These are phyloP conservation scores for Drosophila watanabei DNA, from an alignment of 1,140 invertebrate species.

Conservation along the genomic window DNA sequence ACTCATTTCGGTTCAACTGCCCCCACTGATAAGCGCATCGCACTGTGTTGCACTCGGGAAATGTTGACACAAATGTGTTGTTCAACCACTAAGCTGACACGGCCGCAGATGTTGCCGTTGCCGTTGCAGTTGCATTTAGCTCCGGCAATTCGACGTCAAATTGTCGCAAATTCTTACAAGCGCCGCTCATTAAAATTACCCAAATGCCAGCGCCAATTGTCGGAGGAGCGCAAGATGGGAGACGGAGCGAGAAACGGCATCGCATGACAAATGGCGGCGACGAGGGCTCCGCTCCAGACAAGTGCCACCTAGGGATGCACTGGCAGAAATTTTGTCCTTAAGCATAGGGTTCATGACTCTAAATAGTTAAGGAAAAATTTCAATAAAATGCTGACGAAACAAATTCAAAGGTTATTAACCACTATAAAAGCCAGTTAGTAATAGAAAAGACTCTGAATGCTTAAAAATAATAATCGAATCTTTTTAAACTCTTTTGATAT, in stretches of 20 bases:
- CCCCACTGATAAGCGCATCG: slow-evolving; percentile 48
- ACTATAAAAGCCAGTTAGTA: not conserved
- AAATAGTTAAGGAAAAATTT: not conserved
- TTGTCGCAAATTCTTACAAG: slow-evolving; percentile 74
- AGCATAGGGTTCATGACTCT: not conserved
- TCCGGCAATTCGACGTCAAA: slow-evolving; percentile 64
- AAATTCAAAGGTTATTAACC: too few species aligned
- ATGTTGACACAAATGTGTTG: slow-evolving; percentile 68
- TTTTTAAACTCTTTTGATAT: not conserved
- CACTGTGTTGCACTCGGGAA: slow-evolving; percentile 49
- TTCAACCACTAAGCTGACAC: slow-evolving; percentile 60
- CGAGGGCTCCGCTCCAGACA: slow-evolving; percentile 46
- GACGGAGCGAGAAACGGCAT: slow-evolving; percentile 45
- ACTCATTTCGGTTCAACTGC: slow-evolving; percentile 5
- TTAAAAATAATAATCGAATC: not conserved
- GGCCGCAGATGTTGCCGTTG: slow-evolving; percentile 56
- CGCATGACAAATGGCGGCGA: slow-evolving; percentile 71
- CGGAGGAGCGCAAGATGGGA: slow-evolving; percentile 12
- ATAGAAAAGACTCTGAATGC: not conserved
- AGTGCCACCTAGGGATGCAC: slow-evolving; percentile 60
- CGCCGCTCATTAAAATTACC: slow-evolving; percentile 71
- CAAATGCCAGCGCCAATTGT: slow-evolving; percentile 63
- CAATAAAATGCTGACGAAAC: not conserved
- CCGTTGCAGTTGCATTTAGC: not conserved
- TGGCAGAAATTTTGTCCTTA: slow-evolving; percentile 1